phyloP scores from a whole-genome alignment of 2,113 vertebrate species.

The Ciconia maguari region DNA sequence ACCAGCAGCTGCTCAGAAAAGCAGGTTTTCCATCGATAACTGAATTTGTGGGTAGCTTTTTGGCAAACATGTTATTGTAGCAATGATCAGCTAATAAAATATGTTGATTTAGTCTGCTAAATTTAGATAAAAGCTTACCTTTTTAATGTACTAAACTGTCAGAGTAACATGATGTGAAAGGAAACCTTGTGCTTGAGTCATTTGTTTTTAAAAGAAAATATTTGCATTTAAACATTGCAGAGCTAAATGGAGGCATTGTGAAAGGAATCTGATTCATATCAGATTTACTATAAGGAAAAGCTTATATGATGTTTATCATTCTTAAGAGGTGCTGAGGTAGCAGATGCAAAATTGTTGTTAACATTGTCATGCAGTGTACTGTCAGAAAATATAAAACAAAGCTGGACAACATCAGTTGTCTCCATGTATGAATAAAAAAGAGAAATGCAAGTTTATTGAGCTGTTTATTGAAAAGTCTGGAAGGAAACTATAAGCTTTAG shows the following conservation, averaged over 20 bases:
- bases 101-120: not conserved
- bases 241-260: not conserved
- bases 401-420: not conserved
- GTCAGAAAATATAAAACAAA: not conserved
- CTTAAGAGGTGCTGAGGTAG: not conserved
- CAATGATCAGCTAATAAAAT: not conserved
- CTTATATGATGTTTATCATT: not conserved
- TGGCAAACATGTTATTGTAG: not conserved
- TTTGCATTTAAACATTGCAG: not conserved
- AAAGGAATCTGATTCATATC: not conserved
- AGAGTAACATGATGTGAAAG: not conserved
- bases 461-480: not conserved
- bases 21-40: not conserved
- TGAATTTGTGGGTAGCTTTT: not conserved
- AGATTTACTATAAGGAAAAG: not conserved
- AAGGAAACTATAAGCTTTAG: not conserved
- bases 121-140: not conserved
- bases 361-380: not conserved
- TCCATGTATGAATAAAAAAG: not conserved
- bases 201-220: not conserved
- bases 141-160: not conserved
- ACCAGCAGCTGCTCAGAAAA: not conserved
- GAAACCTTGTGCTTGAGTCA: not conserved
- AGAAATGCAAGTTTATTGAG: not conserved
- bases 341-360: not conserved